Conservation (phyloP, 1,140 invertebrate species). For the Alviniconcha marisindica region DNA sequence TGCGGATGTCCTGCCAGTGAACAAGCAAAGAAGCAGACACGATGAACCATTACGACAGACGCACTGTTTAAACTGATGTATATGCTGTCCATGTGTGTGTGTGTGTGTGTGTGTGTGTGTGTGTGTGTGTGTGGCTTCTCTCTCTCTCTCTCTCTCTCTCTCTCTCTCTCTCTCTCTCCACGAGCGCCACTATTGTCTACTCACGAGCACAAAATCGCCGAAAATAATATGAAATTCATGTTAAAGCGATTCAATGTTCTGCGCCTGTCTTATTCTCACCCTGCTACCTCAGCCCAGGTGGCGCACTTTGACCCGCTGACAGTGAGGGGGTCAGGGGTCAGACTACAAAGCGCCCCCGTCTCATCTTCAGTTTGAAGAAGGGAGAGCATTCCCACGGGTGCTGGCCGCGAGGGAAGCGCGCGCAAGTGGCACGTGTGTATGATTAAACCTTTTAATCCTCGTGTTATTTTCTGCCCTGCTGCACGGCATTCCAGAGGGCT, state of each 20-base stretch:
- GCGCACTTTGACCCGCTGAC: conserved; percentile 24
- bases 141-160: background rate
- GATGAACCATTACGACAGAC: no score
- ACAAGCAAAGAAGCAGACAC: no score
- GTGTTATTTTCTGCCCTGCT: no score
- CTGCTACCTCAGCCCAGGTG: background rate
- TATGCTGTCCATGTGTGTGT: background rate
- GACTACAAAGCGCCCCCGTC: conserved; percentile 26
- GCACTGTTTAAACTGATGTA: no score
- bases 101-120: background rate
- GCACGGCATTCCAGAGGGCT: no score
- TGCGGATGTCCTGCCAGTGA: no score
- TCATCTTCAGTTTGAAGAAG: conserved; percentile 5
- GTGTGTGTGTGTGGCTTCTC: background rate
- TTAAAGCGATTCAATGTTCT: no score
- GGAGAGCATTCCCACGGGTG: conserved; percentile 35
- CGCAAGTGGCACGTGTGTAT: conserved; percentile 13
- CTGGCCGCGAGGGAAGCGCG: conserved; percentile 7
- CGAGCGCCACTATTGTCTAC: no score
- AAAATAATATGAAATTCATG: no score
- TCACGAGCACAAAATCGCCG: no score
- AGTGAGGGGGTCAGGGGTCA: conserved; percentile 33
- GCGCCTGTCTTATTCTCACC: background rate
- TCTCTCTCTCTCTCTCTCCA: background rate
- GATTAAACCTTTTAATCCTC: conserved; percentile 12